phyloP scores from a whole-genome alignment of 2,888 invertebrate species.

The Stegana nigrithorax region DNA sequence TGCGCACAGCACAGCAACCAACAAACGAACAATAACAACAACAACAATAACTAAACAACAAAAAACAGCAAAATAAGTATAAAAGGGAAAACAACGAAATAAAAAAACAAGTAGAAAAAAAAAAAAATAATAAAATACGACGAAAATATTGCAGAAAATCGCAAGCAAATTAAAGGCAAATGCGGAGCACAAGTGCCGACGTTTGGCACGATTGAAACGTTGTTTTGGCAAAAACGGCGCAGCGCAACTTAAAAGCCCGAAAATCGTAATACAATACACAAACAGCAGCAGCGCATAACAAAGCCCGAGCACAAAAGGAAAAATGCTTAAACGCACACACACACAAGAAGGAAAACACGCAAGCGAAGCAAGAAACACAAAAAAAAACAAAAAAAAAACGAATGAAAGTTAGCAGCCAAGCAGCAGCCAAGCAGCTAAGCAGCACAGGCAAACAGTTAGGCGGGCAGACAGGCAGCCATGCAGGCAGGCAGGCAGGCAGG shows the following conservation, averaged over 20 bases:
- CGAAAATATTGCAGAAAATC: conserved; percentile 33
- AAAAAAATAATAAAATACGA: no score
- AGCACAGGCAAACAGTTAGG: no score
- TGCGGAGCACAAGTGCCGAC: background rate
- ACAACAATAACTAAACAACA: conserved; percentile 37
- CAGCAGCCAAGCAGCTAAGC: no score
- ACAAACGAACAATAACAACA: no score
- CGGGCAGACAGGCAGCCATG: no score
- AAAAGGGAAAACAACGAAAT: conserved; percentile 22
- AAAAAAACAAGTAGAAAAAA: conserved; percentile 14
- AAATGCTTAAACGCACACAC: no score
- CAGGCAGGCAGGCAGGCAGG: no score
- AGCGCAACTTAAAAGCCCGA: conserved; percentile 24
- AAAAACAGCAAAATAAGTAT: no score
- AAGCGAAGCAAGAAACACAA: background rate
- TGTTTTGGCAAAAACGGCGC: no score
- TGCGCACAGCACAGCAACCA: conserved; percentile 43
- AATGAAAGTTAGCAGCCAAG: no score
- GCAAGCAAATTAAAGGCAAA: background rate
- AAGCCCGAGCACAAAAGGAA: conserved; percentile 35
- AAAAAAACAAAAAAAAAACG: conserved; percentile 3
- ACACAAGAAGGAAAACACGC: conserved; percentile 22
- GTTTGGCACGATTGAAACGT: background rate
- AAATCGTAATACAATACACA: conserved; percentile 38
- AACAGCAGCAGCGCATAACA: conserved; percentile 25